These are phyloP conservation scores for Carassius gibelio DNA, from an alignment of 2,113 vertebrate genomes.

Conservation along the genomic window DNA sequence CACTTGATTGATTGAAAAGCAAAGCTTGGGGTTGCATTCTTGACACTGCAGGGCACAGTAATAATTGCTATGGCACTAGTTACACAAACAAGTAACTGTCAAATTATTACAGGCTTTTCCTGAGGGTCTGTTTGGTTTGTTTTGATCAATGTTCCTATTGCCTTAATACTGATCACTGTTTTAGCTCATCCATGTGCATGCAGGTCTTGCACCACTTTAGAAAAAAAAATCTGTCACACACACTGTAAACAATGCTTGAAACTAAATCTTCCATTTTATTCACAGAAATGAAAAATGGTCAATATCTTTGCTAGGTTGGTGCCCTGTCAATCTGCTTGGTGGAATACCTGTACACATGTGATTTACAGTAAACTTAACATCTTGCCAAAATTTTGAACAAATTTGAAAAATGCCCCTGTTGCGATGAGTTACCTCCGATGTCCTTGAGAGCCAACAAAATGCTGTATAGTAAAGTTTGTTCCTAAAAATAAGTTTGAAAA, in stretches of 20 bases:
- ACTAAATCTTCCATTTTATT: slow-evolving; percentile 58
- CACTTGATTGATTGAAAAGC: slow-evolving; percentile 63
- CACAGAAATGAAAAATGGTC: slow-evolving; percentile 53
- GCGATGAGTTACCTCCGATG: slow-evolving; percentile 32
- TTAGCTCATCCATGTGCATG: slow-evolving; percentile 58
- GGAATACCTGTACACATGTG: slow-evolving; percentile 47
- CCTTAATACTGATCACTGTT: slow-evolving; percentile 57
- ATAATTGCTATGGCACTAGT: slow-evolving; percentile 36
- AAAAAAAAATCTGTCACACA: slow-evolving; percentile 29
- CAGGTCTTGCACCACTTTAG: slow-evolving; percentile 57
- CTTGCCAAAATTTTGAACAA: slow-evolving; percentile 6
- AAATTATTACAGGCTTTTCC: slow-evolving; percentile 52
- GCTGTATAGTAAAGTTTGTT: slow-evolving; percentile 54
- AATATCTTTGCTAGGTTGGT: slow-evolving; percentile 45
- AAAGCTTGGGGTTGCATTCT: slow-evolving; percentile 43
- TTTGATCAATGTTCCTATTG: slow-evolving; percentile 55
- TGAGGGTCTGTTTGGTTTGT: slow-evolving; percentile 45
- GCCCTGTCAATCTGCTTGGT: slow-evolving; percentile 44
- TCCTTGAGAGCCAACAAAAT: slow-evolving; percentile 49
- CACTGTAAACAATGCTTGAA: slow-evolving; percentile 52
- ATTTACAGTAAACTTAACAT: slow-evolving; percentile 46
- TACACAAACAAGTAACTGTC: slow-evolving; percentile 34
- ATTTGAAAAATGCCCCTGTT: slow-evolving; percentile 38
- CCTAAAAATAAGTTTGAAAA: slow-evolving; percentile 49
- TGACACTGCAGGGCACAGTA: slow-evolving; percentile 43